Evolutionary conservation across 2,113 vertebrate genomes (phyloP).

Genomic region (Delphinapterus leucas): DNA sequence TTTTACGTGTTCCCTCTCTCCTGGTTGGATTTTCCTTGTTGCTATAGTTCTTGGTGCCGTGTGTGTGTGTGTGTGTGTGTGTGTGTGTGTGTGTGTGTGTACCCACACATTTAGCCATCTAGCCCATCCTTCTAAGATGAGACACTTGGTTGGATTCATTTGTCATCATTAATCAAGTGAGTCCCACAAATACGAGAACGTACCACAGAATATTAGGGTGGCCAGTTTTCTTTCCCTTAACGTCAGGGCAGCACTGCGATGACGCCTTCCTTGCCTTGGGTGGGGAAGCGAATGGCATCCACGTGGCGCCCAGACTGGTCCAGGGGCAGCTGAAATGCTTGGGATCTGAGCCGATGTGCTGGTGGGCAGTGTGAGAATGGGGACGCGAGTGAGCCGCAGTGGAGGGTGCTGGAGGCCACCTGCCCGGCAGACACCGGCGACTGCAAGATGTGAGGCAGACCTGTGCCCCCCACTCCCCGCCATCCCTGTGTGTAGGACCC

Average conservation of each 20-base stretch:
- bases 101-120: not conserved
- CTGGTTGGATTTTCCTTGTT: too few species aligned
- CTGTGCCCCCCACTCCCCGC: not conserved
- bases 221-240: not conserved
- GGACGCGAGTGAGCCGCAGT: fast-evolving
- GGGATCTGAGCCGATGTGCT: not conserved
- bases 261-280: too few species aligned
- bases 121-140: not conserved
- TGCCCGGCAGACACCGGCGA: not conserved
- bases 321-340: not conserved
- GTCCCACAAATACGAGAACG: too few species aligned
- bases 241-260: not conserved
- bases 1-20: too few species aligned
- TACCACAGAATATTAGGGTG: not conserved
- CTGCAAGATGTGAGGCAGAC: too few species aligned
- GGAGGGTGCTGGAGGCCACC: not conserved
- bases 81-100: not conserved
- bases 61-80: too few species aligned
- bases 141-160: too few species aligned
- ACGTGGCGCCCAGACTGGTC: fast-evolving
- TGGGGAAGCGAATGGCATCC: not conserved
- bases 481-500: not conserved
- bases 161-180: not conserved
- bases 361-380: not conserved
- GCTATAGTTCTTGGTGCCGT: not conserved